A percentile compares a stretch with the other conserved stretches of the same genome.
phyloP scores from a whole-genome alignment of 2,113 vertebrate species.

The Meleagris gallopavo region DNA sequence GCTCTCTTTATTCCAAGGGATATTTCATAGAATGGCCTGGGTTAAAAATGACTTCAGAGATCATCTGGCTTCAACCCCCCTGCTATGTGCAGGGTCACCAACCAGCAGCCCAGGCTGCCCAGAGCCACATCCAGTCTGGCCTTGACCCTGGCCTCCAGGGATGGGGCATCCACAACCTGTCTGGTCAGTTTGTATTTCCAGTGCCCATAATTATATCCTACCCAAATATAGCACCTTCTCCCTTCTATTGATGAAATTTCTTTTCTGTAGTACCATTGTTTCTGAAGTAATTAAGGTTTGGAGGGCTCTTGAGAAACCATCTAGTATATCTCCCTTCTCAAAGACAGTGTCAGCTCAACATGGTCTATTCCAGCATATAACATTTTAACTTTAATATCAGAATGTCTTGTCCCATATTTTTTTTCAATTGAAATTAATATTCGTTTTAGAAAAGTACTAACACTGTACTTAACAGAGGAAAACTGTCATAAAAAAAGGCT shows the following conservation, averaged over 20 bases:
- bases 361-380: accelerated
- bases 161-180: no score
- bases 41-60: no score
- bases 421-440: not conserved
- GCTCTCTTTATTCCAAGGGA: not conserved
- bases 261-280: not conserved
- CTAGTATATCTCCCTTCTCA: not conserved
- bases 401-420: not conserved
- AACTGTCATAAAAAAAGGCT: not conserved
- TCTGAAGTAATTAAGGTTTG: not conserved
- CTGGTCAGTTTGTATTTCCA: not conserved
- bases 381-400: accelerated
- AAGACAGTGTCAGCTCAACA: not conserved
- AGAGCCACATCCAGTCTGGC: no score
- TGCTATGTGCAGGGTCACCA: no score
- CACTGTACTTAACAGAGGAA: accelerated
- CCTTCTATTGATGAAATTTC: not conserved
- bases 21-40: no score
- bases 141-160: no score
- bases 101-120: no score
- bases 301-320: not conserved
- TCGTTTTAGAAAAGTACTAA: not conserved
- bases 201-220: not conserved
- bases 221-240: not conserved
- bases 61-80: no score